Percentiles rank a stretch among this genome's conserved stretches.
Conservation (phyloP, 35 echinoderm and acorn worm species). For the Hemicentrotus pulcherrimus region DNA sequence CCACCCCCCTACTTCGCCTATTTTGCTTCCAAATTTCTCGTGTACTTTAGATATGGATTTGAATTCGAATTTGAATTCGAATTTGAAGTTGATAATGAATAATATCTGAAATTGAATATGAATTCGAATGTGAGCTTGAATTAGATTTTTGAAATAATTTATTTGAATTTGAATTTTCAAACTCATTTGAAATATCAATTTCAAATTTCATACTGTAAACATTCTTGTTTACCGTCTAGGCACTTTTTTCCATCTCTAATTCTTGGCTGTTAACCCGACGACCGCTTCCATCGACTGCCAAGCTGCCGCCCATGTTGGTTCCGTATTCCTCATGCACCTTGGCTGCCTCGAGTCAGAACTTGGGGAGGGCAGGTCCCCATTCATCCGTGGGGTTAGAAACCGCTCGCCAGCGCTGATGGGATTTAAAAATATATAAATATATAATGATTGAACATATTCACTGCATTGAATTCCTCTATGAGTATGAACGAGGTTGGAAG, state of each 20-base stretch:
- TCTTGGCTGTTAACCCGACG: not conserved
- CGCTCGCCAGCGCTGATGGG: constrained; percentile 63
- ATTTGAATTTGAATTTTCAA: too few species aligned
- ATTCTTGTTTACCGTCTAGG: not conserved
- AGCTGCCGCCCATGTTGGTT: constrained; percentile 87
- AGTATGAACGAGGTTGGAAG: too few species aligned
- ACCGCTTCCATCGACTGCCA: constrained; percentile 70
- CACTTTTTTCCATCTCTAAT: not conserved
- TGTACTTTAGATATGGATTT: too few species aligned
- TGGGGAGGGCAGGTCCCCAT: constrained; percentile 85
- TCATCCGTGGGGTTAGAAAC: constrained; percentile 57
- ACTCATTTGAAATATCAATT: too few species aligned
- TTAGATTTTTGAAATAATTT: too few species aligned
- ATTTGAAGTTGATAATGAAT: too few species aligned
- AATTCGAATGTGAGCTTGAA: too few species aligned
- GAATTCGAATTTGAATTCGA: too few species aligned
- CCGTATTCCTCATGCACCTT: constrained; percentile 65
- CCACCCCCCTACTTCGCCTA: too few species aligned
- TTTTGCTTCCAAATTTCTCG: too few species aligned
- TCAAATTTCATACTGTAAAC: too few species aligned
- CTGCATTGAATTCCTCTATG: not conserved
- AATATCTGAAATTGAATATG: too few species aligned
- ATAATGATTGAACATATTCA: not conserved
- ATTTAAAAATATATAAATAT: not conserved
- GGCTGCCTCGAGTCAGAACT: constrained; percentile 75